A percentile compares a stretch with the other conserved stretches of the same genome.
phyloP scores from a whole-genome alignment of 2,113 vertebrate genomes.

The Pan paniscus region DNA sequence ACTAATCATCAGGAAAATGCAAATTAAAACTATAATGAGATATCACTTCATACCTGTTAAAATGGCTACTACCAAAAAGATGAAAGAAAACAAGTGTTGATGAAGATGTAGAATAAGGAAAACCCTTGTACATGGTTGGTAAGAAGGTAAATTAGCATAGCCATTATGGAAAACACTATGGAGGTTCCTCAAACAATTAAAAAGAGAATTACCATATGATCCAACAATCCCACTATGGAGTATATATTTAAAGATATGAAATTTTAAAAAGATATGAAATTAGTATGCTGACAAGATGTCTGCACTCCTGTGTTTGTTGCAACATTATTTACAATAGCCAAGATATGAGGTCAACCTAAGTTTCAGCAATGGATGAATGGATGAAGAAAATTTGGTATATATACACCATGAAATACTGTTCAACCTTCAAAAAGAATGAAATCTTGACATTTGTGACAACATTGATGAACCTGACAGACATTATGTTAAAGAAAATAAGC shows the following conservation, averaged over 20 bases:
- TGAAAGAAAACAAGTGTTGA: neutral
- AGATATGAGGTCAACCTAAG: neutral
- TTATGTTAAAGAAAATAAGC: neutral
- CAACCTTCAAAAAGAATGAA: neutral
- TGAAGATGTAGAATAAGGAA: neutral
- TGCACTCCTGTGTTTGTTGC: neutral
- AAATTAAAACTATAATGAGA: neutral
- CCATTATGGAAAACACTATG: neutral
- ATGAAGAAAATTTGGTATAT: neutral
- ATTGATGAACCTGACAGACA: neutral
- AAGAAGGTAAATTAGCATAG: neutral
- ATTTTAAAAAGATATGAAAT: neutral
- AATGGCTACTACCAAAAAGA: neutral
- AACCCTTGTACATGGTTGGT: neutral
- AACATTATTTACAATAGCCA: neutral
- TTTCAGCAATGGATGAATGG: neutral
- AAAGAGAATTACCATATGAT: neutral
- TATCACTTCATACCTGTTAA: neutral
- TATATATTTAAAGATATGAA: neutral
- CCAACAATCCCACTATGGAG: neutral
- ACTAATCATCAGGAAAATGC: neutral
- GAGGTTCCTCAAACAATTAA: neutral
- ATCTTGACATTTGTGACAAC: neutral
- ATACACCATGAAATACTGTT: neutral
- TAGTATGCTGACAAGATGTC: neutral